Evolutionary conservation across 92 coral and sea anemone species (phyloP).

Genomic region (Parazoanthus darwini): DNA sequence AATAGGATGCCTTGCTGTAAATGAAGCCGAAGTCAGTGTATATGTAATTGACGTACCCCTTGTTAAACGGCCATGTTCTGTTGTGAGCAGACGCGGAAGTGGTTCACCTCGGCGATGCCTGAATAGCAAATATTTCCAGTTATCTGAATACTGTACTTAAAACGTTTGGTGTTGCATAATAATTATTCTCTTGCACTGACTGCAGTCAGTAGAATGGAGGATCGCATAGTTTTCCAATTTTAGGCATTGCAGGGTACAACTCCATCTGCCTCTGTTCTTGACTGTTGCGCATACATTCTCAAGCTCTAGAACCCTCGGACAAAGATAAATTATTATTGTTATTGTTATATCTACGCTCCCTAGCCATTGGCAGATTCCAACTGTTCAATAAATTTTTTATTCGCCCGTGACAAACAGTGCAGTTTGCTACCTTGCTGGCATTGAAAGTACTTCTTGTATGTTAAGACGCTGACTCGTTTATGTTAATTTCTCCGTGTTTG

Average conservation of each 20-base stretch:
- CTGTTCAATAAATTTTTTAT: constrained; percentile 37
- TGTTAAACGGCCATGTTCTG: constrained; percentile 7
- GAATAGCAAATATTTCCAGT: background rate
- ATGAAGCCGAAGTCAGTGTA: background rate
- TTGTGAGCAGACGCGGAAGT: background rate
- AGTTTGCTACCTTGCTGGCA: background rate
- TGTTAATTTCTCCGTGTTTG: too few species aligned
- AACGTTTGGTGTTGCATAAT: background rate
- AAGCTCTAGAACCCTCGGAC: constrained; percentile 26
- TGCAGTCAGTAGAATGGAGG: too few species aligned
- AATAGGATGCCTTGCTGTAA: background rate
- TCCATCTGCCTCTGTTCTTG: background rate
- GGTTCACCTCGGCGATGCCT: background rate
- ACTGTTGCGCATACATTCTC: constrained; percentile 28
- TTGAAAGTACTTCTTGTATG: background rate
- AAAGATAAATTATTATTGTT: constrained; percentile 33
- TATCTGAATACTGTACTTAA: background rate
- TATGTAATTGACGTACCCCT: background rate
- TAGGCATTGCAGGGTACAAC: background rate
- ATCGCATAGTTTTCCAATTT: background rate
- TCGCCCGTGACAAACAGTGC: constrained; percentile 27
- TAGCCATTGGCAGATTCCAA: constrained; percentile 32
- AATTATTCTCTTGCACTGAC: background rate
- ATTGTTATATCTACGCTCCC: constrained; percentile 29
- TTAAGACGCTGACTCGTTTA: too few species aligned